phyloP scores from a whole-genome alignment of 2,888 invertebrate genomes.

The Erannis defoliaria region DNA sequence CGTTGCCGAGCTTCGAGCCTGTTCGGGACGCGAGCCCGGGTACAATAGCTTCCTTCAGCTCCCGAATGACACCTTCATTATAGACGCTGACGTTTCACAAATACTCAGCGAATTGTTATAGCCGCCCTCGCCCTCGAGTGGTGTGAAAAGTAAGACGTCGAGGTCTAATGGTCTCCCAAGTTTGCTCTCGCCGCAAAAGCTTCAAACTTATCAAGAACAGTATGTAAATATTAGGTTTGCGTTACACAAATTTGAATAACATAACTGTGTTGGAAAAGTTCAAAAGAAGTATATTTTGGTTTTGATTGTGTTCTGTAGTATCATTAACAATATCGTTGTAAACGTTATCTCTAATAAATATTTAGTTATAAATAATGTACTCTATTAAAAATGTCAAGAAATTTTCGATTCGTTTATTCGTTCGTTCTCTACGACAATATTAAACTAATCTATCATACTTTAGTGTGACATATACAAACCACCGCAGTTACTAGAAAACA shows the following conservation, averaged over 20 bases:
- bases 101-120: conserved; percentile 70
- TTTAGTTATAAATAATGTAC: too few species aligned
- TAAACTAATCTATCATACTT: conserved; percentile 9
- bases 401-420: background rate
- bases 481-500: conserved; percentile 7
- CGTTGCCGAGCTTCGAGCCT: conserved; percentile 53
- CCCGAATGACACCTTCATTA: conserved; percentile 78
- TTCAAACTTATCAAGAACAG: conserved; percentile 49
- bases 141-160: conserved; percentile 54
- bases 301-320: conserved; percentile 10
- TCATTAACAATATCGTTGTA: background rate
- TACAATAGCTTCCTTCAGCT: conserved; percentile 69
- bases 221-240: conserved; percentile 53
- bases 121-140: conserved; percentile 47
- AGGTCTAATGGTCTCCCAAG: conserved; percentile 49
- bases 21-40: conserved; percentile 57
- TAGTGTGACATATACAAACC: background rate
- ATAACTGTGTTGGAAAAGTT: conserved; percentile 32
- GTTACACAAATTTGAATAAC: conserved; percentile 51
- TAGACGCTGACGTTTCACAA: conserved; percentile 70
- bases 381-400: too few species aligned
- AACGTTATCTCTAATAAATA: background rate
- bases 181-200: conserved; percentile 46
- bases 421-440: background rate
- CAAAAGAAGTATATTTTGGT: conserved; percentile 14